Evolutionary conservation across 1,140 invertebrate genomes (phyloP).

Genomic region (Piezodorus guildinii): DNA sequence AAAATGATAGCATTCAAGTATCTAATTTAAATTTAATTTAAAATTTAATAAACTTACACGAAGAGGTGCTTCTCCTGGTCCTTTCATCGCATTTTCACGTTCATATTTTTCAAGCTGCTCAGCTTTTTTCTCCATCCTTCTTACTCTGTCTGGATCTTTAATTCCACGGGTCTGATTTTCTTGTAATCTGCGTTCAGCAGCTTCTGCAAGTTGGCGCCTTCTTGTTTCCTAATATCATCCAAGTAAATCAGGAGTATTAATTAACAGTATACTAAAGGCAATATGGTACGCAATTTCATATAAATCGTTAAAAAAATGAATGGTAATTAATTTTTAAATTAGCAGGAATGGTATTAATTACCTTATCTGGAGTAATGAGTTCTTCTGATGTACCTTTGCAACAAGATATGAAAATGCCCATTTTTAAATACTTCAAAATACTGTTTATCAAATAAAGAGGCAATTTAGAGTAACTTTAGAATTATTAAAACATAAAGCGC

Average conservation of each 20-base stretch:
- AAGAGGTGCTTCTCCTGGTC: not conserved
- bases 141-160: constrained; percentile 42
- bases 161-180: constrained; percentile 44
- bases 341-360: not conserved
- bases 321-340: too few species aligned
- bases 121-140: constrained; percentile 38
- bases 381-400: constrained; percentile 9
- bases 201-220: constrained; percentile 43
- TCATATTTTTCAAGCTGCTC: constrained; percentile 38
- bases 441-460: too few species aligned
- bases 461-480: too few species aligned
- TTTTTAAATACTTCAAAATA: not conserved
- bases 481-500: too few species aligned
- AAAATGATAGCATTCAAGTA: too few species aligned
- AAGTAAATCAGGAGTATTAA: not conserved
- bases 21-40: not conserved
- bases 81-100: constrained; percentile 4
- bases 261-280: too few species aligned
- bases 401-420: constrained; percentile 6
- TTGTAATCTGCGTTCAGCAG: constrained; percentile 41
- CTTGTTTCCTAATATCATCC: constrained; percentile 38
- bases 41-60: not conserved
- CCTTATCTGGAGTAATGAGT: constrained; percentile 2
- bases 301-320: too few species aligned
- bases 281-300: too few species aligned